A percentile compares a stretch with the other conserved stretches of the same genome.
Evolutionary conservation across 1,140 invertebrate genomes (phyloP).

Genomic region (Grapholita molesta): DNA sequence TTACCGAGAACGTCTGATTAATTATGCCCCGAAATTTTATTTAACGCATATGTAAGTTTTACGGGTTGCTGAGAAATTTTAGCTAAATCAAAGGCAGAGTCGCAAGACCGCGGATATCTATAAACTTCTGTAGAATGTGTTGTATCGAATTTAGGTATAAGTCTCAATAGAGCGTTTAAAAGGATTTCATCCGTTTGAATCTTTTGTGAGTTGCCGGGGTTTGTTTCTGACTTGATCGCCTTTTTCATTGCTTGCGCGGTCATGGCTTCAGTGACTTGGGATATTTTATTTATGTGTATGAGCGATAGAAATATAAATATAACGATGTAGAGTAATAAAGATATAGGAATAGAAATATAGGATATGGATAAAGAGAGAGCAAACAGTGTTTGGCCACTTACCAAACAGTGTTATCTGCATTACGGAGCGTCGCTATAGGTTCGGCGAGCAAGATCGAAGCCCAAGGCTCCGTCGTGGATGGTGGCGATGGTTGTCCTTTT

Average conservation of each 20-base stretch:
- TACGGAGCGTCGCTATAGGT: background rate
- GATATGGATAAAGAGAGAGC: background rate
- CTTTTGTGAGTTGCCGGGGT: background rate
- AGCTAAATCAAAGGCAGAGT: background rate
- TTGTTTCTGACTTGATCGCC: background rate
- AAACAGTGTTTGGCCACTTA: background rate
- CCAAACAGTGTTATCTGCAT: background rate
- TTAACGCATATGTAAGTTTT: slow-evolving; percentile 18
- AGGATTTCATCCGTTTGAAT: background rate
- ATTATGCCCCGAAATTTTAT: slow-evolving; percentile 16
- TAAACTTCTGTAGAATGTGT: background rate
- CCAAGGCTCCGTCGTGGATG: background rate
- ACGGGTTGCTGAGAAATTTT: background rate
- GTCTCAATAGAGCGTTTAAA: background rate
- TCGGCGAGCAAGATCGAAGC: background rate
- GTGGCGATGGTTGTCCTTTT: background rate
- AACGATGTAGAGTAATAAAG: background rate
- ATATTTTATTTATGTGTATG: background rate
- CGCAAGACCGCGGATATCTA: background rate
- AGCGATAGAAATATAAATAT: background rate
- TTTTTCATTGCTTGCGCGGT: background rate
- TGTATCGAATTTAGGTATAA: background rate
- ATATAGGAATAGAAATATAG: background rate
- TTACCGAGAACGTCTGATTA: slow-evolving; percentile 16
- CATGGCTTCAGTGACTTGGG: background rate